phyloP scores from a whole-genome alignment of 2,797 vertebrate species.

The Pygocentrus nattereri region DNA sequence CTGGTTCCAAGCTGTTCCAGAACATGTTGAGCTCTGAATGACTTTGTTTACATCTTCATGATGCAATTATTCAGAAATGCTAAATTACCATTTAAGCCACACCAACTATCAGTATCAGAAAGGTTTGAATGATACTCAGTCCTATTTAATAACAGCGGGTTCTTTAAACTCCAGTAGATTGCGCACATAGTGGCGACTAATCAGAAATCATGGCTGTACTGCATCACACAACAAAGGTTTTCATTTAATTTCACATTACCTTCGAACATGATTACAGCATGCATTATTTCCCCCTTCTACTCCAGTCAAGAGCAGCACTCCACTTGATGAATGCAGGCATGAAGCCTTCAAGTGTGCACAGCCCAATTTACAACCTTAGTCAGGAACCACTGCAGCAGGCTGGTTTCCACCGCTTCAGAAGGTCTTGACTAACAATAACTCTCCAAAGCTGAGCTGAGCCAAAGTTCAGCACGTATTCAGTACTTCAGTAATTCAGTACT shows the following conservation, averaged over 20 bases:
- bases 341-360: background rate
- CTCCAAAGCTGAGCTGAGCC: background rate
- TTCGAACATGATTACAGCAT: background rate
- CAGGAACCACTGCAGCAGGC: background rate
- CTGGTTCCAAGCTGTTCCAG: too few species aligned
- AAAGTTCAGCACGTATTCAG: too few species aligned
- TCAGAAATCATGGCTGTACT: background rate
- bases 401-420: background rate
- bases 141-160: too few species aligned
- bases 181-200: background rate
- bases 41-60: too few species aligned
- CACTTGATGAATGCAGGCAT: slow-evolving; percentile 9
- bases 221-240: background rate
- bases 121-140: too few species aligned
- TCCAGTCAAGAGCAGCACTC: background rate
- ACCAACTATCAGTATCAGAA: too few species aligned
- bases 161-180: background rate
- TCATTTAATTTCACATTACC: background rate
- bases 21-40: too few species aligned
- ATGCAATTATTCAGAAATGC: too few species aligned
- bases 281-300: background rate
- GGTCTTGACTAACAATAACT: background rate
- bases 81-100: too few species aligned
- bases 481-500: background rate
- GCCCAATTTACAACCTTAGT: background rate